Conservation (phyloP, 2,888 invertebrate species). For the Troilus luridus region DNA sequence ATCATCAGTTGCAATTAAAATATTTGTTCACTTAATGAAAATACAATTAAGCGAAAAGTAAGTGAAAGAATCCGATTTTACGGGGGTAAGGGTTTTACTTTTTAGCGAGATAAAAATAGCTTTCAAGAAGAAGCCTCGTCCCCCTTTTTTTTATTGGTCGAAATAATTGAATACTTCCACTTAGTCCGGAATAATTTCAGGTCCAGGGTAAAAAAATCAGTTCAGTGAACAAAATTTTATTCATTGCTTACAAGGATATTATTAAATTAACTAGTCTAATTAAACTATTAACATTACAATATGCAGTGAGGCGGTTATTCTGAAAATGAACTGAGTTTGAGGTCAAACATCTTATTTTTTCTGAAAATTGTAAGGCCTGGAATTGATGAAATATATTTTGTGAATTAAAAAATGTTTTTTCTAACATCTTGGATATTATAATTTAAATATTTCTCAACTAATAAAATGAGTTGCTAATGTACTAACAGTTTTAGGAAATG, state of each 20-base stretch:
- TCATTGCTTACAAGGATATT: neutral
- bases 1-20: neutral
- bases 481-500: no score
- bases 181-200: neutral
- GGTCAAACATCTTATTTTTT: no score
- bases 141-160: constrained; percentile 12
- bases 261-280: neutral
- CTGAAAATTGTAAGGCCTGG: no score
- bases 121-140: neutral
- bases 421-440: no score
- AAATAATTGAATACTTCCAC: constrained; percentile 17
- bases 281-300: no score
- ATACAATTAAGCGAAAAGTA: neutral
- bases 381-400: no score
- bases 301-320: no score
- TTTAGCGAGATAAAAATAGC: neutral
- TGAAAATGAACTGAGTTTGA: no score
- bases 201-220: neutral
- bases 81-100: neutral
- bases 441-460: no score
- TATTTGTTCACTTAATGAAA: neutral
- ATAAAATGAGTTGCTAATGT: no score
- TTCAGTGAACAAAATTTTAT: neutral
- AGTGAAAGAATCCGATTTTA: neutral
- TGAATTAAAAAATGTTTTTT: no score